Evolutionary conservation across 2,888 invertebrate genomes (phyloP).

Genomic region (Sminthurides aquaticus): DNA sequence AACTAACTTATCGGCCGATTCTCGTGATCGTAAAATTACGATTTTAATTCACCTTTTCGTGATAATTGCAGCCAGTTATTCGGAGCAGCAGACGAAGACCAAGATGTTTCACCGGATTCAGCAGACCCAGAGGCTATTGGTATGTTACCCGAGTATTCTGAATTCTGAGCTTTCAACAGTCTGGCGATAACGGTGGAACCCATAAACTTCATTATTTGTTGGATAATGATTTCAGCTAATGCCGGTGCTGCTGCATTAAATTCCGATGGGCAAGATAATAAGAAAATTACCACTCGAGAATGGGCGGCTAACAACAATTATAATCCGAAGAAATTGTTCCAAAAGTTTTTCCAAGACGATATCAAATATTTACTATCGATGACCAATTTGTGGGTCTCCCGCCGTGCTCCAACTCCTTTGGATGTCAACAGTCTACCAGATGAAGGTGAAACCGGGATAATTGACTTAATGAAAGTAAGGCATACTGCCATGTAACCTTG

Average conservation of each 20-base stretch:
- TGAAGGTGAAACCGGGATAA: constrained; percentile 49
- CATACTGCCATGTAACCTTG: neutral
- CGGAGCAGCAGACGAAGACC: constrained; percentile 92
- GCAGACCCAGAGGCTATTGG: constrained; percentile 82
- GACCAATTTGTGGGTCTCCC: constrained; percentile 90
- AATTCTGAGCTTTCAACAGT: constrained; percentile 51
- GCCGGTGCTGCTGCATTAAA: constrained; percentile 37
- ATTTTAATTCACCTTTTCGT: no score
- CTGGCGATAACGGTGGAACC: no score
- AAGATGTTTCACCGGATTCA: constrained; percentile 95
- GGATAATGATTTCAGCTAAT: constrained; percentile 9
- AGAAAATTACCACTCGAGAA: constrained; percentile 64
- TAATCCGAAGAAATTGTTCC: constrained; percentile 75
- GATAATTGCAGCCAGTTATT: constrained; percentile 71
- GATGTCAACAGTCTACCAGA: constrained; percentile 59
- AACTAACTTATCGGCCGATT: no score
- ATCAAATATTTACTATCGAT: constrained; percentile 88
- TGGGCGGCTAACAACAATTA: constrained; percentile 84
- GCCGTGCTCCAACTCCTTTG: constrained; percentile 75
- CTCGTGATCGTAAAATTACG: no score
- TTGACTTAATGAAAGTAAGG: neutral
- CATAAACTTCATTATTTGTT: neutral
- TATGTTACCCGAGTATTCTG: constrained; percentile 46
- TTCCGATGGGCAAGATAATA: constrained; percentile 50
- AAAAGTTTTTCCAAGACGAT: constrained; percentile 89